phyloP scores from a whole-genome alignment of 1,140 invertebrate genomes.

The Brachionus koreanus region DNA sequence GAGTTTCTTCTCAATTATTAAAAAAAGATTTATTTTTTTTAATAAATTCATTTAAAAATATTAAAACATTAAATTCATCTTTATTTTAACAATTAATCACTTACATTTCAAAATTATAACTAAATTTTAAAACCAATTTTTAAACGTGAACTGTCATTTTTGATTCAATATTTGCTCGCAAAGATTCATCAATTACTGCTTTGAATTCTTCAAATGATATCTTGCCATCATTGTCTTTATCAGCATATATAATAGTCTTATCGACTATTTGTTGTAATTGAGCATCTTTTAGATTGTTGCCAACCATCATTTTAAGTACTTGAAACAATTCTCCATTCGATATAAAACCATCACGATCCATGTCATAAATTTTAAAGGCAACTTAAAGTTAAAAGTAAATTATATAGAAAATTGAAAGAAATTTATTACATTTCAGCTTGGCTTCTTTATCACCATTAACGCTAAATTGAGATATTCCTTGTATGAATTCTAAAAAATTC shows the following conservation, averaged over 20 bases:
- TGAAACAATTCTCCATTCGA: slow-evolving; percentile 97
- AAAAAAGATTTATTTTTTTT: too few relatives aligned
- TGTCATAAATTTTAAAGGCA: slow-evolving; percentile 98
- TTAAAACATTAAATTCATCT: not conserved
- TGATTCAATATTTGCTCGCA: slow-evolving; percentile 29
- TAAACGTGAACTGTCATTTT: slow-evolving; percentile 44
- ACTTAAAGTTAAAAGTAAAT: slow-evolving; percentile 58
- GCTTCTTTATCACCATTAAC: slow-evolving; percentile 97
- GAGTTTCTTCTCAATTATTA: too few relatives aligned
- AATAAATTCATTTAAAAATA: too few relatives aligned
- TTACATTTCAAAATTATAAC: not conserved
- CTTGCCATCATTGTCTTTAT: slow-evolving; percentile 58
- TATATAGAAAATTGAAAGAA: not conserved
- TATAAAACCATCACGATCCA: slow-evolving; percentile 98
- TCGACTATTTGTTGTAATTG: slow-evolving; percentile 61
- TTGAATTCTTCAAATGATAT: slow-evolving; percentile 45
- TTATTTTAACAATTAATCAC: not conserved
- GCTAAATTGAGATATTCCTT: slow-evolving; percentile 97
- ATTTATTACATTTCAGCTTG: slow-evolving; percentile 74
- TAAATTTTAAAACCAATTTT: not conserved
- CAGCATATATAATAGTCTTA: slow-evolving; percentile 60
- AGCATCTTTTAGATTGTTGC: slow-evolving; percentile 59
- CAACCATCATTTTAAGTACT: slow-evolving; percentile 97
- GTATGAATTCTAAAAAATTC: slow-evolving; percentile 80
- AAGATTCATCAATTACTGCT: slow-evolving; percentile 34